Conservation (phyloP, 2,797 vertebrate genomes). For the Chaunax sp. region DNA sequence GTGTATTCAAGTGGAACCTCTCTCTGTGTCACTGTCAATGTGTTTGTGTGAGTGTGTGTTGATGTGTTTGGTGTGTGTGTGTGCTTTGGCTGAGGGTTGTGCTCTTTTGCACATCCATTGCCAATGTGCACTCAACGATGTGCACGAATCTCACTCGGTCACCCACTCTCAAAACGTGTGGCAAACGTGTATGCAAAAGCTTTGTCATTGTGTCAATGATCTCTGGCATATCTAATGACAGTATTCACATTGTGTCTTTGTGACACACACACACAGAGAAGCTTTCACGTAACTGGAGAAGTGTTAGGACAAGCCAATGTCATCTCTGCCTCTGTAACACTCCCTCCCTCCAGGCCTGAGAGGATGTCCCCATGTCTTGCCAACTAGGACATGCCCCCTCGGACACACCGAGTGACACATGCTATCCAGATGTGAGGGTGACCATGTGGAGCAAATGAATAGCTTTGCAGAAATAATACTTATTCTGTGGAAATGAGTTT, state of each 20-base stretch:
- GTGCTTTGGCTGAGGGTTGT: conserved; percentile 28
- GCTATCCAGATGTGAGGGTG: background rate
- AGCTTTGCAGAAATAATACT: background rate
- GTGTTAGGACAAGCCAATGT: conserved; percentile 45
- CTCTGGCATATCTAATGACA: conserved; percentile 30
- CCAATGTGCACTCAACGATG: conserved; percentile 40
- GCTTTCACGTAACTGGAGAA: conserved; percentile 31
- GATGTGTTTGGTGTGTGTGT: conserved; percentile 16
- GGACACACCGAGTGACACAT: background rate
- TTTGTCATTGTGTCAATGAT: conserved; percentile 42
- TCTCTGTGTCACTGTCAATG: conserved; percentile 62
- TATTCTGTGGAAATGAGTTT: background rate
- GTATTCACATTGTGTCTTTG: conserved; percentile 10
- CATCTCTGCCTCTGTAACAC: conserved; percentile 3
- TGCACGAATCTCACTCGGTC: conserved; percentile 23
- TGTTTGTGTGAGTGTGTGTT: conserved; percentile 40
- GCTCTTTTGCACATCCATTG: conserved; percentile 47
- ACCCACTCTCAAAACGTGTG: conserved; percentile 1
- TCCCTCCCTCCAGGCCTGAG: background rate
- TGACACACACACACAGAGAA: conserved; percentile 17
- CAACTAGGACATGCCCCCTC: background rate
- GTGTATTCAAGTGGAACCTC: conserved; percentile 74
- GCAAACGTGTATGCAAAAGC: conserved; percentile 10
- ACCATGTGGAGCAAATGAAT: background rate
- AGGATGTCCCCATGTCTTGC: conserved; percentile 19